Evolutionary conservation across 1,140 invertebrate genomes (phyloP), one percentile per base, ranked within the genome.

Genomic region (Andricus grossulariae): DNA sequence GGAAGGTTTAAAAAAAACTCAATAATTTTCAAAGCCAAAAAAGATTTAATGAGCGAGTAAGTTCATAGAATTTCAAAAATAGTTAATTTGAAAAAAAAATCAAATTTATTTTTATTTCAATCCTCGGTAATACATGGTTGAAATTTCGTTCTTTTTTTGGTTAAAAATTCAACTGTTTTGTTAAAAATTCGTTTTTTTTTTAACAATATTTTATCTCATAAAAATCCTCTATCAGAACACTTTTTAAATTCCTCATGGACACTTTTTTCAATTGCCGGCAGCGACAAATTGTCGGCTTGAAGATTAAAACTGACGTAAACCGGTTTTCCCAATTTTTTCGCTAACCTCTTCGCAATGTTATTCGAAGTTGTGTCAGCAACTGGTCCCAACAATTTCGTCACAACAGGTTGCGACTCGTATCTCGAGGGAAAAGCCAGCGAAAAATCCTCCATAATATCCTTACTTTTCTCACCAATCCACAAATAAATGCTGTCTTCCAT

Each of bases 251-350:
- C 91, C 19, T 88, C 82, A 57, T 82, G 78, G 50, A 92, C 79
- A 73, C 84, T 86, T 55, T 80, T 89, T 77, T 92, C 91, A 45
- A 92, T 85, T 50, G 2, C 74, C 16, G 82, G 83, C 19, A 91
- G 74, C 4, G 71, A 81, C 1, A 85, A 49, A 60, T 89, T 88
- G 50, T 89, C 73, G 39, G 78, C 73, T 8, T 77, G 60, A 15
- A 91, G 7, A 76, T 92, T 92, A 72, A 89, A 92, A 78, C 92
- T 92, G 45, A 92, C 84, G 72, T 90, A 92, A 52, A 92, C 84
- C 18, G 87, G 84, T 74, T 87, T 90, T 16, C 86, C 85, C 4
- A 85, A 77, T 80, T 88, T 91, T 71, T 88, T 90, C 0, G 88
- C 84, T 0, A 92, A 76, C 80, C 88, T 87, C 21, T 82, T 87